phyloP scores from a whole-genome alignment of 2,888 invertebrate genomes.

The Furcula furcula region DNA sequence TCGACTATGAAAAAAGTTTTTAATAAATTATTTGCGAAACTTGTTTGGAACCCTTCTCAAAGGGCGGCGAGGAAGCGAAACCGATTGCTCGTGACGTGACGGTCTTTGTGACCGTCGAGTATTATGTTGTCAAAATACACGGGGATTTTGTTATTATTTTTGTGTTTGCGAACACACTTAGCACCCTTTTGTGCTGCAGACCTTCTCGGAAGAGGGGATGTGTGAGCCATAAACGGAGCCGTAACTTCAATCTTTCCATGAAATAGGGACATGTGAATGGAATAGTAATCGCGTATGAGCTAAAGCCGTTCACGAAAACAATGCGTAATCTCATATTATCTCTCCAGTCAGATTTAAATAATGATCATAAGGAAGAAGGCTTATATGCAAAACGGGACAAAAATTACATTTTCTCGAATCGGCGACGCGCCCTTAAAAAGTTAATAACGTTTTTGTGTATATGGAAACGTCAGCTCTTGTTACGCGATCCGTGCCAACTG shows the following conservation, averaged over 20 bases:
- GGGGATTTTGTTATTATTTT: conserved; percentile 81
- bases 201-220: conserved; percentile 72
- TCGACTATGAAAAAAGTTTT: conserved; percentile 55
- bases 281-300: conserved; percentile 58
- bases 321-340: conserved; percentile 43
- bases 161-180: conserved; percentile 80
- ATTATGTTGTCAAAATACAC: conserved; percentile 82
- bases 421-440: conserved; percentile 54
- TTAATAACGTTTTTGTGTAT: conserved; percentile 72
- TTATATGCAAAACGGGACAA: conserved; percentile 35
- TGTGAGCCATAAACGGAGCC: conserved; percentile 56
- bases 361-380: conserved; percentile 32
- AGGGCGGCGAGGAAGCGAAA: conserved; percentile 74
- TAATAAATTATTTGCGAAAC: conserved; percentile 80
- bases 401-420: conserved; percentile 41
- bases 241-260: conserved; percentile 67
- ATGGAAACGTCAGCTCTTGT: conserved; percentile 56
- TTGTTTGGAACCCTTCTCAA: conserved; percentile 74
- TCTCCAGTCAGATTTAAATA: conserved; percentile 25
- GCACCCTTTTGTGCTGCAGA: conserved; percentile 69
- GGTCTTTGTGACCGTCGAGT: conserved; percentile 76
- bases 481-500: conserved; percentile 50
- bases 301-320: conserved; percentile 50
- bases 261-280: conserved; percentile 65
- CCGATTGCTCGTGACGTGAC: conserved; percentile 79